phyloP scores from a whole-genome alignment of 2,113 vertebrate genomes.

The Alligator mississippiensis region DNA sequence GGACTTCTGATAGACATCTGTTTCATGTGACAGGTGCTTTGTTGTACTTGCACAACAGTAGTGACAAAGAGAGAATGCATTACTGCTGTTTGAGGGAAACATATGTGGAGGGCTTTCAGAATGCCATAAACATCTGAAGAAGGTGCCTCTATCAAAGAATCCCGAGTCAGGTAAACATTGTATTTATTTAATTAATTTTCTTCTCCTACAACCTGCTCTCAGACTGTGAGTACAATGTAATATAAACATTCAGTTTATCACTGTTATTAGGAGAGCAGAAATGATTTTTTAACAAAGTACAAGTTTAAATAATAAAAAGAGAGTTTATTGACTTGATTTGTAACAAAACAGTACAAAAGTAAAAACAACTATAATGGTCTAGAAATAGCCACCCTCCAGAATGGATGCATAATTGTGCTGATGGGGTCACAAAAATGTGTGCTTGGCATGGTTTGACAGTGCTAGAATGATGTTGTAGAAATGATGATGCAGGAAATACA shows the following conservation, averaged over 20 bases:
- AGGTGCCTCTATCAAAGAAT: background rate
- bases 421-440: background rate
- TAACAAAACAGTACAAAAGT: background rate
- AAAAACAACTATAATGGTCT: background rate
- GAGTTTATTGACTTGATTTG: background rate
- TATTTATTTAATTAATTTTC: too few relatives aligned
- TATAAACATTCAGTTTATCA: background rate
- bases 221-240: background rate
- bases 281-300: conserved; percentile 16
- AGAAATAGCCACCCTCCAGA: background rate
- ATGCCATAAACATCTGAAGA: background rate
- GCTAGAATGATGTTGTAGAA: too few relatives aligned
- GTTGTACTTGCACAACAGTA: background rate
- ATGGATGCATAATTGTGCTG: background rate
- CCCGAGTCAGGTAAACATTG: background rate
- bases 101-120: background rate
- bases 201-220: too few relatives aligned
- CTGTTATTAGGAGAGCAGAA: background rate
- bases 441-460: too few relatives aligned
- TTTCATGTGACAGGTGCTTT: background rate
- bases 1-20: background rate
- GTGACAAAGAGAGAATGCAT: background rate
- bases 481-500: too few relatives aligned
- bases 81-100: background rate
- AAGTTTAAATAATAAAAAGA: background rate